Base-by-base conservation (phyloP, 1,140 invertebrate species). In the Aphidius ervi region DNA sequence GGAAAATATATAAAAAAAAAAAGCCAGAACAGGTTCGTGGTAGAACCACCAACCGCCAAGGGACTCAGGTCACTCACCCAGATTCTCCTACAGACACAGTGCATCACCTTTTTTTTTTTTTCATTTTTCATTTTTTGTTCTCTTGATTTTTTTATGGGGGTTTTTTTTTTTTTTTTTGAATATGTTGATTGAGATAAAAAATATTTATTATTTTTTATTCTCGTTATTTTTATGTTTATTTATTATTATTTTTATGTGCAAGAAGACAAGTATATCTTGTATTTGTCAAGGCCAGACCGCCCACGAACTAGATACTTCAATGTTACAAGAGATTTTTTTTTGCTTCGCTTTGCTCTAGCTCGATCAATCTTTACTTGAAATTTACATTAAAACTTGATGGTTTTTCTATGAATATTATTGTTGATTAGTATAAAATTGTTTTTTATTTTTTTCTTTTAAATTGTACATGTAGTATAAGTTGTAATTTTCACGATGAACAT, bases 31-130 rank as follows among this genome's bases (percentile, higher is more conserved):
- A 70, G 68, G 68, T 70, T 70, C 65, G 61, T 59, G 54, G 66
- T 69, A 65, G 67, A 64, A 60, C 67, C 65, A 64, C 63, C 62
- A 65, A 60, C 67, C 64, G 64, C 63, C 58, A 55, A 65, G 62
- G 67, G 57, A 60, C 64, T 65, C 74, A 72, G 75, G 74, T 76
- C 75, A 75, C 72, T 76, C 75, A 77, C 75, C 74, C 74, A 74
- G 74, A 72, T 75, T 75, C 68, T 74, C 71, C 74, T 76, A 74
- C 73, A 71, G 65, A 72, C 23, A 77, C 74, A 74, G 62, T 60
- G 61, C 39, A 64, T 63, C 62, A 60, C 63, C 63, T 58, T 64
- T 60, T 64, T 50, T 41, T 56, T 10, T 42, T 31, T 40, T 39
- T 49, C 50, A 58, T 23, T 41, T n/a, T n/a, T n/a, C n/a, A n/a